Percentiles rank a stretch among this genome's conserved stretches.
Conservation (phyloP, 2,888 invertebrate species). For the Blastobasis adustella region DNA sequence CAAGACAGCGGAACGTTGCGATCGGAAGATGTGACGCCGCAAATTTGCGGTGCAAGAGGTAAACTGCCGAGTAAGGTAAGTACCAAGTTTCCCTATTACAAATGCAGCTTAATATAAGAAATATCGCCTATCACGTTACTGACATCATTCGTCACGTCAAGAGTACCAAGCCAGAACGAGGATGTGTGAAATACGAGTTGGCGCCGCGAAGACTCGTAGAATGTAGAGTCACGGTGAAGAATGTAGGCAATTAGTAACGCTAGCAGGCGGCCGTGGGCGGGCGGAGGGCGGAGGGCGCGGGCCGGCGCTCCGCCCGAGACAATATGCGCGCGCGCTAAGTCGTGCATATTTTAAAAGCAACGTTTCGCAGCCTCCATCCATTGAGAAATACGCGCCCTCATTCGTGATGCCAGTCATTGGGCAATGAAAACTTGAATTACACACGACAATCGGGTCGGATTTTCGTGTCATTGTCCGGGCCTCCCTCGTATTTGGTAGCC, state of each 20-base stretch:
- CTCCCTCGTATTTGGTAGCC: conserved; percentile 4
- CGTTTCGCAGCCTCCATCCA: conserved; percentile 67
- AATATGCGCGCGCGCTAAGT: conserved; percentile 48
- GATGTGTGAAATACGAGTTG: not conserved
- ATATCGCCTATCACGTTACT: too few species aligned
- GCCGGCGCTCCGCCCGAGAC: conserved; percentile 27
- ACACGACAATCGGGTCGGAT: conserved; percentile 55
- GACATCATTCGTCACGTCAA: too few species aligned
- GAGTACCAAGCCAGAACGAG: too few species aligned
- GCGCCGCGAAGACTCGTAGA: not conserved
- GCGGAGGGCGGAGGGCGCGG: conserved; percentile 4
- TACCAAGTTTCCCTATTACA: too few species aligned
- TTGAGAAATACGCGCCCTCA: conserved; percentile 69
- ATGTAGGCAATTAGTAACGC: too few species aligned
- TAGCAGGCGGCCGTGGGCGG: not conserved
- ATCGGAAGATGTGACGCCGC: conserved; percentile 23
- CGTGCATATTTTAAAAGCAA: conserved; percentile 69
- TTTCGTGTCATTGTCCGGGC: conserved; percentile 38
- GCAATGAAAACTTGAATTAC: conserved; percentile 68
- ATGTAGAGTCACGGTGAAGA: not conserved
- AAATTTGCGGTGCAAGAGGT: conserved; percentile 20
- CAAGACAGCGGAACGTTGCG: conserved; percentile 9
- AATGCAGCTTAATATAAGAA: too few species aligned
- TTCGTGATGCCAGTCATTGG: conserved; percentile 65
- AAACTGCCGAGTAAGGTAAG: too few species aligned